Evolutionary conservation across 2,113 vertebrate species (phyloP), one percentile per base, ranked within the genome.

Genomic region (Phasianus colchicus): DNA sequence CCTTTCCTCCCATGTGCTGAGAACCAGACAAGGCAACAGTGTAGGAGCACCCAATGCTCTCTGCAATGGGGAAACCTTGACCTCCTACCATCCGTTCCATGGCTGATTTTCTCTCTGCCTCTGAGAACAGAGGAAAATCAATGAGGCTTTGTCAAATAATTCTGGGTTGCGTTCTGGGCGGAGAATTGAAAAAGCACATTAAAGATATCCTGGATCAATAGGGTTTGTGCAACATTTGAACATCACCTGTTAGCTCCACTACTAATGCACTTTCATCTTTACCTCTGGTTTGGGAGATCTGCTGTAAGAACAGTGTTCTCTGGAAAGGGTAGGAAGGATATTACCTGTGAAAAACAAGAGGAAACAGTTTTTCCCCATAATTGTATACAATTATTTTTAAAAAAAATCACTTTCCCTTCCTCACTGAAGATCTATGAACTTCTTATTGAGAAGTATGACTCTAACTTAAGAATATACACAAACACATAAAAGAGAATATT

Each of bases 1-100:
- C 17, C 38, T 81, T 69, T 77, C 45, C 1, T 24, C 47, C 42
- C 16, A 42, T 25, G 36, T 19, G 30, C 29, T 19, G 13, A 22
- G 16, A 36, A 63, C n/a, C 8, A 29, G 1, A 2, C 12, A 11
- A 52, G 27, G 58, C 42, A 60, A 38, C 8, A 13, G 38, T 1
- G 0, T 0, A 0, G 34, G 47, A 64, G 77, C 22, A 48, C 1
- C 3, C 50, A 27, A n/a, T 6, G 30, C 40, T 7, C 50, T 47
- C 63, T 61, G 74, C 61, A 89, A 29, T 55, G 20, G 52, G 57
- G 24, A 64, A 61, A 45, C 65, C 38, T 42, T 30, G 55, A 38
- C 19, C 47, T 87, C 57, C 70, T 20, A 20, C 57, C 40, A 24
- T 24, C 47, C 0, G 1, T 50, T 24, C 60, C 4, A 9, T 19